Evolutionary conservation across 2,113 vertebrate species (phyloP).

Genomic region (Bubo bubo): DNA sequence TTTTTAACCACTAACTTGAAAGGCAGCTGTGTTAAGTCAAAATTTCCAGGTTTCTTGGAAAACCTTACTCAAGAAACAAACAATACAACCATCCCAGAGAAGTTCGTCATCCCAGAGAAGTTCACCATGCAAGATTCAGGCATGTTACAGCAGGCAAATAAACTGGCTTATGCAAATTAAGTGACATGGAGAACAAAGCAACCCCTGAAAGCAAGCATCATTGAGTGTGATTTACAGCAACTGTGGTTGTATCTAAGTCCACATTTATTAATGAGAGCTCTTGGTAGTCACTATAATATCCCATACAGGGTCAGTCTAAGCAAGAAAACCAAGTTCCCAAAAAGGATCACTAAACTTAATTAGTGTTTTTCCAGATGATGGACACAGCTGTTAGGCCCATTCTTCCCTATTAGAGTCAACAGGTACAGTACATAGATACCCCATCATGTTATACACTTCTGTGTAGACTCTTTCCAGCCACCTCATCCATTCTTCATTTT

Average conservation of each 20-base stretch:
- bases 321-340: not conserved
- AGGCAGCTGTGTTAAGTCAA: not conserved
- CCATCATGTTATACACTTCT: accelerated
- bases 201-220: not conserved
- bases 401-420: not conserved
- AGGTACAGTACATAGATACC: not conserved
- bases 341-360: not conserved
- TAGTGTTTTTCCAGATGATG: not conserved
- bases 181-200: not conserved
- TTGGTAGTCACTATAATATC: not conserved
- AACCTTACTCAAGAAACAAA: not conserved
- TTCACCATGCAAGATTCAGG: not conserved
- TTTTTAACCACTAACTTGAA: not conserved
- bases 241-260: not conserved
- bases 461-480: not conserved
- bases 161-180: not conserved
- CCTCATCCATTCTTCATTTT: not conserved
- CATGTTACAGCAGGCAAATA: not conserved
- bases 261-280: not conserved
- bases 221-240: not conserved
- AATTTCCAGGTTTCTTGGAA: not conserved
- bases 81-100: not conserved
- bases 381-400: not conserved
- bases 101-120: not conserved
- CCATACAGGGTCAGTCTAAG: not conserved